Conservation (phyloP, 2,888 invertebrate species). For the Rotaria socialis region DNA sequence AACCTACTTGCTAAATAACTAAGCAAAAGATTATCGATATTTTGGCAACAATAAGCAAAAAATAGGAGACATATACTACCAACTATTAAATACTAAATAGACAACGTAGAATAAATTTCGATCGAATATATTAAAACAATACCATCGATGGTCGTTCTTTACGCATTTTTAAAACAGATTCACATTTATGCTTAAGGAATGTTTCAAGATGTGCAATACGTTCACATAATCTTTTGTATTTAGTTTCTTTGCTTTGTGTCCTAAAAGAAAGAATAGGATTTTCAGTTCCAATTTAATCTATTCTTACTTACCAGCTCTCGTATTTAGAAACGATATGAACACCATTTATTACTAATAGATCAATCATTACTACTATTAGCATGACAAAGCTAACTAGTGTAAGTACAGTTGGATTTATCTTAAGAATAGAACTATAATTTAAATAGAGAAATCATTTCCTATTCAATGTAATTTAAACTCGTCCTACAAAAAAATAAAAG, state of each 20-base stretch:
- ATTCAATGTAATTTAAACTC: no score
- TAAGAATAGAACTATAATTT: slow-evolving; percentile 1
- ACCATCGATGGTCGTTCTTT: slow-evolving; percentile 41
- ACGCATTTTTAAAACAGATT: slow-evolving; percentile 31
- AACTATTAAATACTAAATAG: slow-evolving; percentile 42
- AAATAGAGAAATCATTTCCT: background rate
- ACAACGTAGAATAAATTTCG: background rate
- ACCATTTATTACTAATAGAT: slow-evolving; percentile 17
- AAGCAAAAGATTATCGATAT: slow-evolving; percentile 38
- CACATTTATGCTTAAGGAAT: slow-evolving; percentile 22
- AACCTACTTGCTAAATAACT: slow-evolving; percentile 26
- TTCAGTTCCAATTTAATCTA: no score
- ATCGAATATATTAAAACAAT: background rate
- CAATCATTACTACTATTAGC: slow-evolving; percentile 1
- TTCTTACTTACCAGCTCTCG: slow-evolving; percentile 14
- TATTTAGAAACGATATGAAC: slow-evolving; percentile 30
- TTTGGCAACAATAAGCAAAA: slow-evolving; percentile 39
- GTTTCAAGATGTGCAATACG: slow-evolving; percentile 30
- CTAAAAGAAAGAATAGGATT: background rate
- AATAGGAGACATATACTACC: slow-evolving; percentile 37
- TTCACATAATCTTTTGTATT: slow-evolving; percentile 44
- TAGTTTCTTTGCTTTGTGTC: slow-evolving; percentile 2
- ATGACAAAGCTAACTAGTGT: slow-evolving; percentile 24
- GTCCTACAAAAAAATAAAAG: background rate
- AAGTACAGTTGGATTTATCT: slow-evolving; percentile 37